Evolutionary conservation across 2,113 vertebrate species (phyloP), one percentile per base, ranked within the genome.

Genomic region (Odontophorus gujanensis): DNA sequence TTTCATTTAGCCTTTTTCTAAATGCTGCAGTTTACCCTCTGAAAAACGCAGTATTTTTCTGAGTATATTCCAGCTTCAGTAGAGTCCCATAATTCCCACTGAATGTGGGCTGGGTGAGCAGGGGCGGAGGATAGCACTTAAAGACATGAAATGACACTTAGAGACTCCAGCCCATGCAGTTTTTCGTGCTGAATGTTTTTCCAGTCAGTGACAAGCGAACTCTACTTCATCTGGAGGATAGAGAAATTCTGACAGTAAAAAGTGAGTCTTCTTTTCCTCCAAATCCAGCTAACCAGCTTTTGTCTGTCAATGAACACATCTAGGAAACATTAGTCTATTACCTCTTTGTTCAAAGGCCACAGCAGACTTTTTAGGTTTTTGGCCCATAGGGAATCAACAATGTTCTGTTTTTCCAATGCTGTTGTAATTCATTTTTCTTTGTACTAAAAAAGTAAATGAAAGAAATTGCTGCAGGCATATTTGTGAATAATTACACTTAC

Each of bases 401-500:
- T 22, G 10, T 81, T 94, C 94, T 91, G 38, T 93, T 90, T 91
- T 90, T 84, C 51, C 73, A 58, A 61, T 18, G 1, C 55, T 93
- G 82, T 77, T 82, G 85, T 82, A 93, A 77, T 88, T 95, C 50
- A 94, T 96, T 96, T 90, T 79, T n/a, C 77, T 92, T 96, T 40
- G 13, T 42, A 88, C 82, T 7, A 65, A 65, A 92, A 93, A 93
- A 90, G 63, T 85, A 95, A 96, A 94, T 94, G 79, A 92, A 96
- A 87, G 86, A 94, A 97, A 91, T 87, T 94, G 86, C 94, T 92
- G 78, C 89, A 92, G 90, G 95, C 84, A 38, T 73, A 71, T 77
- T 93, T 80, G 77, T 91, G 93, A 95, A 62, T 97, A 96, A 95
- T 97, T 97, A 94, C 72, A 92, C 63, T 95, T 89, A 73, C 63